Conservation (phyloP, 2,113 vertebrate genomes). For the Fukomys damarensis region DNA sequence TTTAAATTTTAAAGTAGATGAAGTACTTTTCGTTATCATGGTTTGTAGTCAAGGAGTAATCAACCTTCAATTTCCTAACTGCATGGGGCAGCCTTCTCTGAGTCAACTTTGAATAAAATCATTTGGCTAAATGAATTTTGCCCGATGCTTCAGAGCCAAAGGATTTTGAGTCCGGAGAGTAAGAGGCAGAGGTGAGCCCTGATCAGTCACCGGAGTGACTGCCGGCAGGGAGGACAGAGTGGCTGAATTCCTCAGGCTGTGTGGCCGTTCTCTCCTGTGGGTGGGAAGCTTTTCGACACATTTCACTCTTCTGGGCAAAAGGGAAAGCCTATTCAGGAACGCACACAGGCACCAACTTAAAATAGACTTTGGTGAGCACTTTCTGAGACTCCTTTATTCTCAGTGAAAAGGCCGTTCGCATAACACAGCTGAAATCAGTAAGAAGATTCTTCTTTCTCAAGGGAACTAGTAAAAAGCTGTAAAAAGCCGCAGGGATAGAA, state of each 20-base stretch:
- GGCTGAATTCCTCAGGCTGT: background rate
- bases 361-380: background rate
- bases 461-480: constrained; percentile 3
- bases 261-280: background rate
- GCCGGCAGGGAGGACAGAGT: background rate
- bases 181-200: background rate
- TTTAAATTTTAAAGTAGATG: constrained; percentile 11
- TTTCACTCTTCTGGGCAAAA: background rate
- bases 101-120: constrained; percentile 32
- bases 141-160: background rate
- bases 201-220: background rate
- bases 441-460: constrained; percentile 3
- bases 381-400: constrained; percentile 6
- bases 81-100: constrained; percentile 15
- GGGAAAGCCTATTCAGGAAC: background rate
- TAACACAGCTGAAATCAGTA: background rate
- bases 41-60: constrained; percentile 39
- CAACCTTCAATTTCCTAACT: background rate
- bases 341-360: background rate
- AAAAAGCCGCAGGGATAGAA: background rate
- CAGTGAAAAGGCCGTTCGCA: constrained; percentile 19
- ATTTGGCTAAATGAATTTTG: constrained; percentile 25
- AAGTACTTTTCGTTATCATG: background rate
- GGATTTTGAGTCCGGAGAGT: background rate
- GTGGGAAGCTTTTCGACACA: background rate